Evolutionary conservation across 2,113 vertebrate species (phyloP).

Genomic region (Notothenia rossii): DNA sequence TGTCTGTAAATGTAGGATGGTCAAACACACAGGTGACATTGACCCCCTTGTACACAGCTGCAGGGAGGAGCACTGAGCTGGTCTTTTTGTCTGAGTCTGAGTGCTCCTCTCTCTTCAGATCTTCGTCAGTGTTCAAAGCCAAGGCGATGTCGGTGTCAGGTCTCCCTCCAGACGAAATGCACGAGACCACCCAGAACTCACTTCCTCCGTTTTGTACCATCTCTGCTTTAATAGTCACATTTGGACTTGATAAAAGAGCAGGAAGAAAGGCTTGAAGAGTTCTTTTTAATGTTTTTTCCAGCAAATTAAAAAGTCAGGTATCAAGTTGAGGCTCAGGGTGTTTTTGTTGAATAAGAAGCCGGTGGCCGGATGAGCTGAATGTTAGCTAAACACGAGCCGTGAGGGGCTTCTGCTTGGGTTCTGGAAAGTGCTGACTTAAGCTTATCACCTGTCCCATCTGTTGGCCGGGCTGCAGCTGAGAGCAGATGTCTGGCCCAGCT

Average conservation of each 20-base stretch:
- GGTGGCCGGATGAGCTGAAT: constrained; percentile 57
- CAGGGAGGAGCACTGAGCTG: constrained; percentile 58
- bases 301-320: constrained; percentile 72
- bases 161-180: constrained; percentile 77
- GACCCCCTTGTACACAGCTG: constrained; percentile 50
- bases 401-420: constrained; percentile 61
- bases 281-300: constrained; percentile 67
- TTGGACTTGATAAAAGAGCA: constrained; percentile 71
- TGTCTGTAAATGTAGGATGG: constrained; percentile 67
- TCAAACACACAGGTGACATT: constrained; percentile 76
- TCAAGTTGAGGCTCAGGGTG: constrained; percentile 45
- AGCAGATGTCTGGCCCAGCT: constrained; percentile 77
- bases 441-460: constrained; percentile 81
- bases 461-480: constrained; percentile 70
- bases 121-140: constrained; percentile 54
- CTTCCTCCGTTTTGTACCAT: constrained; percentile 61
- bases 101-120: constrained; percentile 28
- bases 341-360: constrained; percentile 67
- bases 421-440: constrained; percentile 61
- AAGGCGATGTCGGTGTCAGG: constrained; percentile 76
- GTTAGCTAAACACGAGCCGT: constrained; percentile 57
- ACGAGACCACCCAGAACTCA: constrained; percentile 76
- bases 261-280: constrained; percentile 60
- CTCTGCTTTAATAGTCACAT: constrained; percentile 71
- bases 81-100: constrained; percentile 42